phyloP scores from a whole-genome alignment of 2,797 vertebrate genomes.

The Manis javanica region DNA sequence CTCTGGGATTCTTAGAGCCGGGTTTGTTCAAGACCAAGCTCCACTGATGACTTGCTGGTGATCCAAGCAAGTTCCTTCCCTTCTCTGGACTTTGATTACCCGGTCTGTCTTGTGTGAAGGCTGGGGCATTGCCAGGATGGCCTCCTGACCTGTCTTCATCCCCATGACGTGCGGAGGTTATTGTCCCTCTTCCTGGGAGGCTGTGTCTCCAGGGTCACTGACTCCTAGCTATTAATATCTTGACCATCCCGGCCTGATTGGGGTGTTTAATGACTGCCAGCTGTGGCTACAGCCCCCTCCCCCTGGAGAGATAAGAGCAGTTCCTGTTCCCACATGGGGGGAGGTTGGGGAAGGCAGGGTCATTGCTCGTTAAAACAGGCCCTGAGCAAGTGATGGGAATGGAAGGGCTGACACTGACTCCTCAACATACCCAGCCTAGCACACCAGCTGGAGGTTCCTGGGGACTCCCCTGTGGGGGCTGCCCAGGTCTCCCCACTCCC shows the following conservation, averaged over 20 bases:
- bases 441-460: background rate
- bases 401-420: background rate
- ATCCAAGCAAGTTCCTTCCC: background rate
- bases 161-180: background rate
- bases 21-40: background rate
- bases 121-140: background rate
- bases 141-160: background rate
- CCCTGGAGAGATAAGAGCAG: slow-evolving; percentile 61
- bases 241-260: background rate
- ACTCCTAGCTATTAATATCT: slow-evolving; percentile 77
- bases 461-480: background rate
- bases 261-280: slow-evolving; percentile 77
- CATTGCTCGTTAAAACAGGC: slow-evolving; percentile 53
- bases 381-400: background rate
- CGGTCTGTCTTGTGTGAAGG: background rate
- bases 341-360: background rate
- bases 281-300: slow-evolving; percentile 64
- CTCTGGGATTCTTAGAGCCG: background rate
- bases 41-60: background rate
- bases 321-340: slow-evolving; percentile 75
- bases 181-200: slow-evolving; percentile 44
- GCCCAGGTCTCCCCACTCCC: background rate
- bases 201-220: slow-evolving; percentile 64
- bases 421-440: background rate
- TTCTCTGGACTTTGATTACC: background rate